These are phyloP conservation scores for Parauchenoglanis ngamensis DNA, from an alignment of 2,797 vertebrate genomes.

Conservation along the genomic window DNA sequence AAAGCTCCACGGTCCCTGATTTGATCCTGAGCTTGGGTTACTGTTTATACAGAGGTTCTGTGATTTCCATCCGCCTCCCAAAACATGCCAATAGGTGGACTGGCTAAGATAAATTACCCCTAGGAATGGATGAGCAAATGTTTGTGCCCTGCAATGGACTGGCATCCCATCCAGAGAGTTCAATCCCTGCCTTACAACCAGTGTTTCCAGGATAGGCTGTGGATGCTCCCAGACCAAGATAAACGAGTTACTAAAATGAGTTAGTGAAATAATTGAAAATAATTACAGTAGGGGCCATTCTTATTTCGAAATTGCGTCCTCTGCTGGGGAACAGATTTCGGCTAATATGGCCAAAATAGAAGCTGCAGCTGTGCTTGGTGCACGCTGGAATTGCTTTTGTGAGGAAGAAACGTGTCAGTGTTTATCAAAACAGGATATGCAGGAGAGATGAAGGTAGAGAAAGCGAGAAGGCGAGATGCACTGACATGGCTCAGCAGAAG, in stretches of 20 bases:
- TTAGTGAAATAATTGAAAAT: not conserved
- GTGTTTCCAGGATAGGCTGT: not conserved
- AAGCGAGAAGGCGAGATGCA: not conserved
- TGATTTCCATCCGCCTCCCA: not conserved
- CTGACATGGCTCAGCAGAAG: not conserved
- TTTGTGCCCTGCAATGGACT: not conserved
- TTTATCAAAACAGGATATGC: not conserved
- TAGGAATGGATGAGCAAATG: not conserved
- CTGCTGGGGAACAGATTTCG: conserved; percentile 59
- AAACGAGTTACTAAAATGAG: not conserved
- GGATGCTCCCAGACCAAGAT: not conserved
- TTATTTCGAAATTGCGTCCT: conserved; percentile 62
- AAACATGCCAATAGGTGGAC: not conserved
- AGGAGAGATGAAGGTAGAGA: not conserved
- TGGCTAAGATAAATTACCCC: not conserved
- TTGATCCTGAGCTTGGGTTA: not conserved
- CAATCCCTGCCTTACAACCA: not conserved
- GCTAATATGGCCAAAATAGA: not conserved
- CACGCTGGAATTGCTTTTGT: not conserved
- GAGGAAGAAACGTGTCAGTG: not conserved
- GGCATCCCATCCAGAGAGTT: not conserved
- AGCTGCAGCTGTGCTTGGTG: not conserved
- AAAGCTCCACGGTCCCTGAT: not conserved
- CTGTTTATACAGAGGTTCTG: not conserved
- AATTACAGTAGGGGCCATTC: not conserved